Base-by-base conservation (phyloP, 2,888 invertebrate genomes). In the Ferrisia virgata region DNA sequence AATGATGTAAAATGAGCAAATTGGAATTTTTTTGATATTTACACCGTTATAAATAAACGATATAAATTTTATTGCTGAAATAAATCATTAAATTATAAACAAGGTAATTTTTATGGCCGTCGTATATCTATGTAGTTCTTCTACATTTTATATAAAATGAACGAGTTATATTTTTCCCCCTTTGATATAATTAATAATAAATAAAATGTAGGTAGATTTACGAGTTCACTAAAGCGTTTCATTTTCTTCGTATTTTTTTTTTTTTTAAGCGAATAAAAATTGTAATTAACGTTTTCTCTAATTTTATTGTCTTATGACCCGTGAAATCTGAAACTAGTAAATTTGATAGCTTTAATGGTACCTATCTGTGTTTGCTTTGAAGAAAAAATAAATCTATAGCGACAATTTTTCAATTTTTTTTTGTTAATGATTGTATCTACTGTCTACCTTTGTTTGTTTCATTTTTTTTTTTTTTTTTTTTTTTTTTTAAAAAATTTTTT, bases 21-120 rank as follows among this genome's bases (percentile, higher is more conserved):
- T 9, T 25, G 13, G 6, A 28, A 28, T 28, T 3, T 58, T 58
- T 0, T 13, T 28, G 5, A 64, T 15, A 15, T 13, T 28, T 1
- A 28, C 2, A 0, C 13, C 13, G 39, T 39, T 39, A 8, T 39
- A 8, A 39, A 39, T 5, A n/a, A n/a, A n/a, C n/a, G n/a, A n/a
- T n/a, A n/a, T n/a, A n/a, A n/a, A n/a, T n/a, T n/a, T n/a, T n/a
- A n/a, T n/a, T n/a, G n/a, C n/a, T n/a, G n/a, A n/a, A n/a, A n/a
- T n/a, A n/a, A n/a, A n/a, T n/a, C n/a, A n/a, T n/a, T n/a, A 53
- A 53, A 53, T 53, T 22, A 64, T 64, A 64, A 64, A 64, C 64
- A 13, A 28, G 28, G 15, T 53, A 53, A 53, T 28, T 64, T 64
- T 64, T 64, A 64, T 28, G 28, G 2, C 11, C 58, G 25, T 28